Evolutionary conservation across 1,140 invertebrate species (phyloP).

Genomic region (Formica exsecta): DNA sequence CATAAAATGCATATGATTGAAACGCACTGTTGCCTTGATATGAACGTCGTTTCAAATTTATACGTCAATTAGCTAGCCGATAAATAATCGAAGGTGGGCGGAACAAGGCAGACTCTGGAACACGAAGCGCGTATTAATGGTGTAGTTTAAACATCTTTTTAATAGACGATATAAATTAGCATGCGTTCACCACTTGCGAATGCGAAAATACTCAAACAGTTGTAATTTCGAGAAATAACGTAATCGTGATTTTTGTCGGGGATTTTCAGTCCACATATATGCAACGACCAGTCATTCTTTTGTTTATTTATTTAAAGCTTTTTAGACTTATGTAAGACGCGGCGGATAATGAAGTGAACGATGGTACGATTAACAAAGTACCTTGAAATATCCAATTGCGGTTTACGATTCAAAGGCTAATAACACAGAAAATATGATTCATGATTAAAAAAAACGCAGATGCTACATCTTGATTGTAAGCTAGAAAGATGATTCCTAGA

Average conservation of each 20-base stretch:
- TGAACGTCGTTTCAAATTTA: constrained; percentile 44
- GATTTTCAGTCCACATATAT: neutral
- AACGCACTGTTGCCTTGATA: constrained; percentile 1
- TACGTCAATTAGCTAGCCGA: constrained; percentile 32
- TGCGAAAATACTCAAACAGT: constrained; percentile 8
- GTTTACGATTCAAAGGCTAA: constrained; percentile 32
- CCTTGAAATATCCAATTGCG: constrained; percentile 18
- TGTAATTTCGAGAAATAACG: constrained; percentile 32
- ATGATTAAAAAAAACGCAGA: constrained; percentile 13
- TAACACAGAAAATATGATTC: constrained; percentile 4
- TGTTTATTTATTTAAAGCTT: constrained; percentile 22
- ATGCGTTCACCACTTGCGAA: neutral
- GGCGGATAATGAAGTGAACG: constrained; percentile 4
- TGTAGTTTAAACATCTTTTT: constrained; percentile 17
- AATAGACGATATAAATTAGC: neutral
- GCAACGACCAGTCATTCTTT: neutral
- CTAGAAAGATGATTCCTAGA: constrained; percentile 24
- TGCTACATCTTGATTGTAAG: neutral
- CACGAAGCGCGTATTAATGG: constrained; percentile 29
- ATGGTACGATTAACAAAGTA: constrained; percentile 26
- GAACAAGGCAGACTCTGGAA: constrained; percentile 12
- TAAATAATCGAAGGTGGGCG: constrained; percentile 57
- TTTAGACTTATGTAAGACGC: constrained; percentile 16
- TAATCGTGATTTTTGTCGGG: constrained; percentile 11
- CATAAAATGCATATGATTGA: neutral